Evolutionary conservation across 2,888 invertebrate species (phyloP).

Genomic region (Leuctra nigra): DNA sequence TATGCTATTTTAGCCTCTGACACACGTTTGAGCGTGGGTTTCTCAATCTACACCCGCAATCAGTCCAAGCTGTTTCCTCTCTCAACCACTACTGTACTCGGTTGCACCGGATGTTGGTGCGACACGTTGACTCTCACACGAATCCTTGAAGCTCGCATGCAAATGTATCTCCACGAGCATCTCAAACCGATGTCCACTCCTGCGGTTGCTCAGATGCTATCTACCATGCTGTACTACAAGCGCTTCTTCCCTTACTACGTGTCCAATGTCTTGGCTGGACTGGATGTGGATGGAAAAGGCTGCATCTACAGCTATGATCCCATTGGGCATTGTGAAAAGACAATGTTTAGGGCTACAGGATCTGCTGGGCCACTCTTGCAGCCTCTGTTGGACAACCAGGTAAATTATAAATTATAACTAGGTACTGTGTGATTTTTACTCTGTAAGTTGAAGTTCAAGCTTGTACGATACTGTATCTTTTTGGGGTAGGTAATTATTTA

Average conservation of each 20-base stretch:
- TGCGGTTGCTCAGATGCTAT: slow-evolving; percentile 92
- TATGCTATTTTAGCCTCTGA: slow-evolving; percentile 94
- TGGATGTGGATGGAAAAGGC: slow-evolving; percentile 90
- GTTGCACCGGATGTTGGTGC: slow-evolving; percentile 95
- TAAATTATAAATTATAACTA: too few species aligned
- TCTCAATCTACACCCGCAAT: slow-evolving; percentile 80
- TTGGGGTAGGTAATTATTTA: too few species aligned
- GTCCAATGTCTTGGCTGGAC: slow-evolving; percentile 87
- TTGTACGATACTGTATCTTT: too few species aligned
- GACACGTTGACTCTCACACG: slow-evolving; percentile 89
- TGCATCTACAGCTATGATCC: slow-evolving; percentile 96
- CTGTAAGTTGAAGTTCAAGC: too few species aligned
- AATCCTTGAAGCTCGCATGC: slow-evolving; percentile 76
- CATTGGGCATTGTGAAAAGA: slow-evolving; percentile 87
- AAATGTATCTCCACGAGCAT: slow-evolving; percentile 93
- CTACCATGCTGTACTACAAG: slow-evolving; percentile 91
- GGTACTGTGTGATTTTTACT: background rate
- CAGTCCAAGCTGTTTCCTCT: slow-evolving; percentile 82
- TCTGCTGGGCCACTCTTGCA: slow-evolving; percentile 86
- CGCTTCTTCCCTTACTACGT: slow-evolving; percentile 99
- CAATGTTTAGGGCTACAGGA: slow-evolving; percentile 82
- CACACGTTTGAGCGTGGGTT: slow-evolving; percentile 86
- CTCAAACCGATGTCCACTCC: slow-evolving; percentile 87
- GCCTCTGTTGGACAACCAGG: slow-evolving; percentile 93
- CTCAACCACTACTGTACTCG: slow-evolving; percentile 79